These are phyloP conservation scores for Neosilurus hyrtlii DNA, from an alignment of 2,797 vertebrate species.

Conservation along the genomic window DNA sequence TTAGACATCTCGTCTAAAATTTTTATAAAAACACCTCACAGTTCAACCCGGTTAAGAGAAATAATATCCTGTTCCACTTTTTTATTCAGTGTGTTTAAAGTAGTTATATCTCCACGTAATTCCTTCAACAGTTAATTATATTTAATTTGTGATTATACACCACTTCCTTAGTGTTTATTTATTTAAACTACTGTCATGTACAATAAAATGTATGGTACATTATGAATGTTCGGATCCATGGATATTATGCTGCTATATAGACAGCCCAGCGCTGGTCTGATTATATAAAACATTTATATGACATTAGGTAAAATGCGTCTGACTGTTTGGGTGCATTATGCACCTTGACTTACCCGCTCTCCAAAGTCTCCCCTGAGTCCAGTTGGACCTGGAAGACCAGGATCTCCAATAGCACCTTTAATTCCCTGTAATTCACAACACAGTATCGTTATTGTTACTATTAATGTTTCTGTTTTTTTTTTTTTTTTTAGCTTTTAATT, in stretches of 20 bases:
- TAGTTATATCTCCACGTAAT: neutral
- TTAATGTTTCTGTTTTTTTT: no score
- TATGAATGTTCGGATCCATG: neutral
- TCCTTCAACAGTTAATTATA: neutral
- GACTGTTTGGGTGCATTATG: neutral
- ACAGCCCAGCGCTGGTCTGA: neutral
- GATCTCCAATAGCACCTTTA: constrained; percentile 85
- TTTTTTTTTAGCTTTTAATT: no score
- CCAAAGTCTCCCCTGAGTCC: constrained; percentile 89
- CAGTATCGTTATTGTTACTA: neutral
- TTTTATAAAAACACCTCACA: constrained; percentile 47
- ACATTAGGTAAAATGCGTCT: neutral
- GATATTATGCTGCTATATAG: no score
- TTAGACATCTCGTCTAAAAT: constrained; percentile 49
- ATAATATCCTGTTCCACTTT: neutral
- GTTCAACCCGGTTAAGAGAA: neutral
- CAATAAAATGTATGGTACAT: neutral
- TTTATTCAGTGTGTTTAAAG: neutral
- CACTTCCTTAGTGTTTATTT: no score
- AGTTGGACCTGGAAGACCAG: constrained; percentile 92
- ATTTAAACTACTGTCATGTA: no score
- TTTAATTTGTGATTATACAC: neutral
- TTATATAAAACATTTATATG: neutral
- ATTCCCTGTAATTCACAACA: constrained; percentile 74
- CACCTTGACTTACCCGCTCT: constrained; percentile 82